phyloP scores from a whole-genome alignment of 2,113 vertebrate genomes.

The Todiramphus chloris region DNA sequence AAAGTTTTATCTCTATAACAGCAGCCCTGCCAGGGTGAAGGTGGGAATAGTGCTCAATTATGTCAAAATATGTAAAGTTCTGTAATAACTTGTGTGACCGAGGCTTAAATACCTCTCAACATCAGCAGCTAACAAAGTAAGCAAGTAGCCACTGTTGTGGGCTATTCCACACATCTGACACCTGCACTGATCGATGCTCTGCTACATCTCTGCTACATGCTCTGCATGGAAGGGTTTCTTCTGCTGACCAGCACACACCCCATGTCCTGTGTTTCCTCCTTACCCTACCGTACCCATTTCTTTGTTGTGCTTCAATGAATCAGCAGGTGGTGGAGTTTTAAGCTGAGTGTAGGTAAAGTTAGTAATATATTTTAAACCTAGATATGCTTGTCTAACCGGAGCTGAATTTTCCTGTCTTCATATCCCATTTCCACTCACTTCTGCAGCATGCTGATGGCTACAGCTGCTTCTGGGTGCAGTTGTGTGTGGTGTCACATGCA shows the following conservation, averaged over 20 bases:
- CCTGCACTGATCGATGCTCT: background rate
- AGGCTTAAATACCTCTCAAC: background rate
- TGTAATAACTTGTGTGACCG: background rate
- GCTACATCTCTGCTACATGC: background rate
- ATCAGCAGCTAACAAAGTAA: background rate
- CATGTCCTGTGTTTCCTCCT: background rate
- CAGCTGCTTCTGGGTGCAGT: background rate
- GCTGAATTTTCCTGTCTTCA: background rate
- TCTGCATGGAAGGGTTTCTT: background rate
- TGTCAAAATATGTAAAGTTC: background rate
- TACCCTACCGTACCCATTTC: background rate
- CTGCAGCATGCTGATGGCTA: accelerated
- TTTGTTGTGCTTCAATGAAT: background rate
- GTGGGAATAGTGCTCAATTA: background rate
- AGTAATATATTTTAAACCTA: background rate
- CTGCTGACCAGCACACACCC: background rate
- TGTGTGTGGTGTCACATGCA: accelerated
- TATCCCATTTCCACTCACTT: background rate
- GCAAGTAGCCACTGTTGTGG: background rate
- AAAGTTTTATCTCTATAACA: background rate
- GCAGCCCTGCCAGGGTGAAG: background rate
- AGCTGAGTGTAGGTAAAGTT: background rate
- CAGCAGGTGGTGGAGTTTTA: background rate
- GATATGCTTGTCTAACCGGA: background rate
- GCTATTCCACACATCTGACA: background rate